These are phyloP conservation scores for Arrhamphus sclerolepis DNA, from an alignment of 2,797 vertebrate genomes.

Conservation along the genomic window DNA sequence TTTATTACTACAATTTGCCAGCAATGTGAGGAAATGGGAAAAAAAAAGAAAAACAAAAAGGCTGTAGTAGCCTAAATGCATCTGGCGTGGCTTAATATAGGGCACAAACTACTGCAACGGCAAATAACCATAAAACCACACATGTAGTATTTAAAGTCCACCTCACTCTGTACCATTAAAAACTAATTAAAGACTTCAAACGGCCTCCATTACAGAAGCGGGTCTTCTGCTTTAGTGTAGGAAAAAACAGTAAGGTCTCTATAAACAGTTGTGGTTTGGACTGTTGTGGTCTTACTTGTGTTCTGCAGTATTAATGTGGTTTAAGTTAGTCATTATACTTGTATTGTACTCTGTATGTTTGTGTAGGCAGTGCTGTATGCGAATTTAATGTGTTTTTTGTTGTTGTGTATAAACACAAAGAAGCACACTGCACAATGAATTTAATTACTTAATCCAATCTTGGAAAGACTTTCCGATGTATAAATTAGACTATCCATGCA, in stretches of 20 bases:
- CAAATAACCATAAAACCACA: slow-evolving; percentile 80
- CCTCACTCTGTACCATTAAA: slow-evolving; percentile 69
- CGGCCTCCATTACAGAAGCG: slow-evolving; percentile 61
- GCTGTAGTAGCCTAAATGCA: slow-evolving; percentile 42
- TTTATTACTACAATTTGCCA: slow-evolving; percentile 70
- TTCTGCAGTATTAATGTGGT: slow-evolving; percentile 64
- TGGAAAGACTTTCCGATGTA: slow-evolving; percentile 9
- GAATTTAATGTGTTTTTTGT: slow-evolving; percentile 45
- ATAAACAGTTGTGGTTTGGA: slow-evolving; percentile 67
- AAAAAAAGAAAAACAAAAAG: slow-evolving; percentile 25
- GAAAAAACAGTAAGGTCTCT: slow-evolving; percentile 63
- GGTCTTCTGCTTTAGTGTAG: slow-evolving; percentile 61
- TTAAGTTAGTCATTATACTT: slow-evolving; percentile 46
- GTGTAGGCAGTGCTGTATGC: slow-evolving; percentile 13
- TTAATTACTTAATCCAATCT: slow-evolving; percentile 26
- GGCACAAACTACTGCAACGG: slow-evolving; percentile 68
- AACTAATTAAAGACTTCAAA: slow-evolving; percentile 79
- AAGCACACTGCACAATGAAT: slow-evolving; percentile 16
- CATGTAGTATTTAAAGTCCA: slow-evolving; percentile 73
- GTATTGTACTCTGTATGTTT: slow-evolving; percentile 33
- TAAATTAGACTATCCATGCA: no score
- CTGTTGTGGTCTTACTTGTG: slow-evolving; percentile 63
- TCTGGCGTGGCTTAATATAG: slow-evolving; percentile 73
- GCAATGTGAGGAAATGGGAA: slow-evolving; percentile 60
- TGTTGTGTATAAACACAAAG: slow-evolving; percentile 15